Evolutionary conservation across 2,797 vertebrate species (phyloP), one percentile per base, ranked within the genome.

Genomic region (Momotus momota): DNA sequence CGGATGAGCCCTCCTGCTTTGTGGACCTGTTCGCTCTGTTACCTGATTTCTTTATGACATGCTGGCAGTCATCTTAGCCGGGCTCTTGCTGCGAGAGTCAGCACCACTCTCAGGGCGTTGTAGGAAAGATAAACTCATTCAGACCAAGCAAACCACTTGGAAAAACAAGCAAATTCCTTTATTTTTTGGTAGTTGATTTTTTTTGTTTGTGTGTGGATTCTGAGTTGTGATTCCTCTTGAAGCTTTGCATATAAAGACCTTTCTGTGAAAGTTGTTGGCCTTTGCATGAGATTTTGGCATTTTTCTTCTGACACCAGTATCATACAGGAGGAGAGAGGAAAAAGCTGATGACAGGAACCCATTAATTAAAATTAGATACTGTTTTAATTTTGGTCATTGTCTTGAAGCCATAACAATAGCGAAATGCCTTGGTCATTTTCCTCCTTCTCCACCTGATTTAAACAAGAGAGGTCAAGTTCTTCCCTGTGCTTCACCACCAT

Each of bases 71-170:
- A 33, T 66, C 77, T 90, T 54, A 19, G 61, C 60, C 31, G 79
- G 67, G 71, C 74, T 97, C 95, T 97, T 0, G 19, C 96, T 90
- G 81, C 1, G 95, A 97, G 95, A 77, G 89, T 93, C 95, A 96
- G 93, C 85, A 19, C 64, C 1, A 1, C 40, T 27, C 89, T 92
- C 82, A 55, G 61, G 91, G 90, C 87, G 16, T 85, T 54, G 74
- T 84, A 97, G 97, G 97, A 96, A 97, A 97, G 97, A 97, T 85
- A 97, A 98, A 97, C 91, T 69, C 38, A 3, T 90, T 64, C 64
- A 90, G 94, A 96, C 31, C 72, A 95, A 88, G 91, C 40, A 88
- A 96, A 97, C 89, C 89, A 94, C 72, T 95, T 93, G 84, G 71
- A 93, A 94, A 96, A 97, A 89, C 86, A 90, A 3, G 43, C 21